These are phyloP conservation scores for Sylvietta virens DNA, from an alignment of 2,113 vertebrate species.

Conservation along the genomic window DNA sequence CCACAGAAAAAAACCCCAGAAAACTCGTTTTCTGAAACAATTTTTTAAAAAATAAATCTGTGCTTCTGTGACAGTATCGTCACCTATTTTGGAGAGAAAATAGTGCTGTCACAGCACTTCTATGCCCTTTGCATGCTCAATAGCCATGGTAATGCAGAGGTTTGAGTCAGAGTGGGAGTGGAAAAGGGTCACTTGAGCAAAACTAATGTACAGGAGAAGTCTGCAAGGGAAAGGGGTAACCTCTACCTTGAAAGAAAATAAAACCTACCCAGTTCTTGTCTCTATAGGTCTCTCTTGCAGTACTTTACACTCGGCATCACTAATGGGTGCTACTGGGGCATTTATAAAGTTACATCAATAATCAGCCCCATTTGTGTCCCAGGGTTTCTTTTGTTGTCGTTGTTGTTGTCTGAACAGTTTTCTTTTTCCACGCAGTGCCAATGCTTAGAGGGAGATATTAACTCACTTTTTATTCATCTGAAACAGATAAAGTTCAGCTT, in stretches of 20 bases:
- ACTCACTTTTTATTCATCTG: not conserved
- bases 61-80: not conserved
- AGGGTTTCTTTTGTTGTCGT: fast-evolving
- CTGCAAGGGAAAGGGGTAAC: not conserved
- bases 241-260: not conserved
- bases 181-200: not conserved
- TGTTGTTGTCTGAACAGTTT: not conserved
- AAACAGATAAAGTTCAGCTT: not conserved
- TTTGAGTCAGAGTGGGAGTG: not conserved
- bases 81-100: not conserved
- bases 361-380: not conserved
- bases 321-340: not conserved
- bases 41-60: not conserved
- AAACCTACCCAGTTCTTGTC: not conserved
- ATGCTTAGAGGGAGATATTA: not conserved
- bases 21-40: not conserved
- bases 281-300: not conserved
- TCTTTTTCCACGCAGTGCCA: not conserved
- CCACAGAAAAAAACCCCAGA: not conserved
- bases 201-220: not conserved
- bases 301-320: not conserved
- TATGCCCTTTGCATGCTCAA: not conserved
- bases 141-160: not conserved
- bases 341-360: not conserved
- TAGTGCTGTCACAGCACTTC: not conserved